phyloP scores from a whole-genome alignment of 2,113 vertebrate species.

The Oriolus oriolus region DNA sequence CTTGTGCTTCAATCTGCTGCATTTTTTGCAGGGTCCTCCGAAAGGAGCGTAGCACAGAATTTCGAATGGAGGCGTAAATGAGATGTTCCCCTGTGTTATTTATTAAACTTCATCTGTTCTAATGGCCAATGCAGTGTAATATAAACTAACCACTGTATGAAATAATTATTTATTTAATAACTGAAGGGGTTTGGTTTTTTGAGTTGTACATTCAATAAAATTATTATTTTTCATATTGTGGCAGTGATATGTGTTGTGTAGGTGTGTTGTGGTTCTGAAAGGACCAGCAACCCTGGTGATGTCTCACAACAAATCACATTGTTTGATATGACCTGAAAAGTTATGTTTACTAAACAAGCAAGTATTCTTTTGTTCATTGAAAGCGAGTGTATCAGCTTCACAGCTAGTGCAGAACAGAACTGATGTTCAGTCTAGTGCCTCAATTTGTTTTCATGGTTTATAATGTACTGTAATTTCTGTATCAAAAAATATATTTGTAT shows the following conservation, averaged over 20 bases:
- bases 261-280: constrained; percentile 31
- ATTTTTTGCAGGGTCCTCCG: constrained; percentile 78
- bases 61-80: constrained; percentile 84
- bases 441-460: constrained; percentile 54
- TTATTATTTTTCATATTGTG: constrained; percentile 77
- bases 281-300: constrained; percentile 12
- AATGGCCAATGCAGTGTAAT: constrained; percentile 63
- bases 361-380: not conserved
- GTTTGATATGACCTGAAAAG: constrained; percentile 13
- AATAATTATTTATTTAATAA: constrained; percentile 77
- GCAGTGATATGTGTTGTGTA: constrained; percentile 58
- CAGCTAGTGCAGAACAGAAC: constrained; percentile 57
- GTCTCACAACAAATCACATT: constrained; percentile 65
- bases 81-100: not conserved
- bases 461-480: constrained; percentile 63
- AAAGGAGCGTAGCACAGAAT: constrained; percentile 82
- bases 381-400: not conserved
- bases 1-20: not conserved
- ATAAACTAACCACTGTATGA: constrained; percentile 59
- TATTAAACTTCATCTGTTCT: constrained; percentile 60
- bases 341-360: not conserved
- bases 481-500: constrained; percentile 68
- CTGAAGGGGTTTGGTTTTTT: not conserved
- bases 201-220: constrained; percentile 74
- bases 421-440: constrained; percentile 68